phyloP scores from a whole-genome alignment of 2,888 invertebrate genomes.

The Habrosyne pyritoides region DNA sequence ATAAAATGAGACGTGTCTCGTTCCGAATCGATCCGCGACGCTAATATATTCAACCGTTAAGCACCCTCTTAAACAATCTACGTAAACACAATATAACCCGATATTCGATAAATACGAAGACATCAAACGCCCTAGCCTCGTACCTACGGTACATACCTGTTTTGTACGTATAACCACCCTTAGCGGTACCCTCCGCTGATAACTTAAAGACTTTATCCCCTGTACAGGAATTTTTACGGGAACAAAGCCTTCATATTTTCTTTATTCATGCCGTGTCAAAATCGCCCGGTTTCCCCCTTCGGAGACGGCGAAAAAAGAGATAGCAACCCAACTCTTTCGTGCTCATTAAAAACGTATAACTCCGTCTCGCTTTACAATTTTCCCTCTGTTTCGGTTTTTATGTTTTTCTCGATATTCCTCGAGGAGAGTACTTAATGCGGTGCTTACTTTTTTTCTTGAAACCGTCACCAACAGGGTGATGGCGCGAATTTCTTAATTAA shows the following conservation, averaged over 20 bases:
- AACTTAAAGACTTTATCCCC: constrained; percentile 83
- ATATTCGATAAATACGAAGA: constrained; percentile 60
- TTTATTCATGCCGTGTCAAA: constrained; percentile 81
- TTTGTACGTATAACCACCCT: constrained; percentile 44
- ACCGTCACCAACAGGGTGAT: constrained; percentile 74
- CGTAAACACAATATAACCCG: constrained; percentile 57
- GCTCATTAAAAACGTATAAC: constrained; percentile 58
- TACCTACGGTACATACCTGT: constrained; percentile 30
- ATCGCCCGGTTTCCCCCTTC: constrained; percentile 67
- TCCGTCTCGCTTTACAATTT: constrained; percentile 53
- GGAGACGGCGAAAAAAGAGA: constrained; percentile 68
- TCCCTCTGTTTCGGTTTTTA: constrained; percentile 72
- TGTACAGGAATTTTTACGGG: constrained; percentile 82
- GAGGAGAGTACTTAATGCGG: constrained; percentile 59
- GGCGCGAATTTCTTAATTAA: constrained; percentile 78
- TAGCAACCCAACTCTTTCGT: constrained; percentile 72
- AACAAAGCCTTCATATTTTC: constrained; percentile 83
- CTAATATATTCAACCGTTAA: constrained; percentile 74
- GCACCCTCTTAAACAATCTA: constrained; percentile 68
- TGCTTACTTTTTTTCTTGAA: constrained; percentile 55
- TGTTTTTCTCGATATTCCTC: constrained; percentile 73
- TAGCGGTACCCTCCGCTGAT: constrained; percentile 66
- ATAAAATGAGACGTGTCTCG: constrained; percentile 50
- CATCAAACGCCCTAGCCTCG: constrained; percentile 42
- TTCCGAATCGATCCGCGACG: constrained; percentile 47